phyloP scores from a whole-genome alignment of 2,888 invertebrate species.

The Melinopterus prodromus region DNA sequence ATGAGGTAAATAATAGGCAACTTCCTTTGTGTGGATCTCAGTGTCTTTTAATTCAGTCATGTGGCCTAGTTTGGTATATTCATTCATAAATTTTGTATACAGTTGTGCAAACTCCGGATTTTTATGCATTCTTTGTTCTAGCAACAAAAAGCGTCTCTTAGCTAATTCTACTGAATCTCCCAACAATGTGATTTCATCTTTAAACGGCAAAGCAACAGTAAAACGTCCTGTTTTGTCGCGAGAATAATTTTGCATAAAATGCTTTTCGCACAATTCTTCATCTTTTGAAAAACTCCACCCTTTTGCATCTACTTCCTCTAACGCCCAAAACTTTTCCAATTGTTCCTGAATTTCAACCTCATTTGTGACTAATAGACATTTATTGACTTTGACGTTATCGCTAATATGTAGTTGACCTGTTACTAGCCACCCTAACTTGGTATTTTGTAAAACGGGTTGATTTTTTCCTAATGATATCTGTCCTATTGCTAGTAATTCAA shows the following conservation, averaged over 20 bases:
- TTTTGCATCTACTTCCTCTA: neutral
- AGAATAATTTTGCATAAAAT: neutral
- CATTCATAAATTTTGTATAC: neutral
- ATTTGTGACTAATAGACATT: neutral
- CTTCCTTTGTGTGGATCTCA: neutral
- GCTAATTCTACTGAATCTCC: neutral
- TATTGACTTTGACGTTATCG: neutral
- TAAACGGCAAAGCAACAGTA: neutral
- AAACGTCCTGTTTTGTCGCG: neutral
- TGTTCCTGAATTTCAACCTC: neutral
- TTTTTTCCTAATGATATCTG: neutral
- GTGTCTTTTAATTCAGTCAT: neutral
- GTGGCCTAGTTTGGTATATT: neutral
- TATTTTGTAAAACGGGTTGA: slow-evolving; percentile 14
- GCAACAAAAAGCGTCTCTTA: neutral
- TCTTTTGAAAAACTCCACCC: neutral
- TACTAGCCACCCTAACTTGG: slow-evolving; percentile 14
- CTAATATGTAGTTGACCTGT: neutral
- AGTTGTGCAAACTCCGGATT: neutral
- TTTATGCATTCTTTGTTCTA: neutral
- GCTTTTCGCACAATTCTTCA: neutral
- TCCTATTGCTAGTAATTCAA: neutral
- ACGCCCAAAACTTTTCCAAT: neutral
- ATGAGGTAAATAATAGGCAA: neutral
- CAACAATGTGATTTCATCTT: neutral